Base-by-base conservation (phyloP, 35 echinoderm and acorn worm genomes). In the Amphiura filiformis region DNA sequence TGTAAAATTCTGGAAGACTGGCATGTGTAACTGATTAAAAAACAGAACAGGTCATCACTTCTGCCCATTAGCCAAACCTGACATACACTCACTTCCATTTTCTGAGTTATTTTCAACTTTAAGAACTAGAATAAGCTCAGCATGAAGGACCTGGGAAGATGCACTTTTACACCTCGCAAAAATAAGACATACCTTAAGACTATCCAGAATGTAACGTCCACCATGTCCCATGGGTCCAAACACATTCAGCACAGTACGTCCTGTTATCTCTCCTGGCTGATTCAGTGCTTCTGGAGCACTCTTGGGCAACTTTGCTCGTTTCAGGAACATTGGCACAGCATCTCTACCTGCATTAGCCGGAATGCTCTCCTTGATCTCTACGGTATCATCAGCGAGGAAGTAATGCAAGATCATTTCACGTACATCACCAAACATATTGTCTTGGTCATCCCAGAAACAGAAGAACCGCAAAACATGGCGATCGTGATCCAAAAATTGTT, bases 361-460 rank as follows among this genome's bases (percentile, higher is more conserved):
- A 52, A 99, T 99, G 44, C 81, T 82, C 85, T 99, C 96, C 80
- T 92, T 94, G 87, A 99, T 92, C 65, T 99, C 96, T 17, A 99
- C 86, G 22, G 96, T 99, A 75, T 99, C 96, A 64, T 99, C 92
- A 65, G 96, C 92, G 31, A 99, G 88, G 88, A 94, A 99, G 81
- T 99, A 99, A 70, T 99, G 96, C 2, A 99, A 84, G 40, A 95
- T 92, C 93, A 99, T 94, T 82, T 99, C 96, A 14, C 96, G 93
- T 0, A 91, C 76, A 78, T 99, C 96, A 35, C 96, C 96, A 49
- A 99, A 99, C 93, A 99, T 99, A 77, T 94, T 99, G 39, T 99
- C 93, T 34, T 70, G 88, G 64, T 99, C 96, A 31, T 99, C 89
- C 96, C 96, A 99, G 79, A 92, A 83, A 76, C 96, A 94, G 83